Base-by-base conservation (phyloP, 2,797 vertebrate genomes). In the Choloepus didactylus region DNA sequence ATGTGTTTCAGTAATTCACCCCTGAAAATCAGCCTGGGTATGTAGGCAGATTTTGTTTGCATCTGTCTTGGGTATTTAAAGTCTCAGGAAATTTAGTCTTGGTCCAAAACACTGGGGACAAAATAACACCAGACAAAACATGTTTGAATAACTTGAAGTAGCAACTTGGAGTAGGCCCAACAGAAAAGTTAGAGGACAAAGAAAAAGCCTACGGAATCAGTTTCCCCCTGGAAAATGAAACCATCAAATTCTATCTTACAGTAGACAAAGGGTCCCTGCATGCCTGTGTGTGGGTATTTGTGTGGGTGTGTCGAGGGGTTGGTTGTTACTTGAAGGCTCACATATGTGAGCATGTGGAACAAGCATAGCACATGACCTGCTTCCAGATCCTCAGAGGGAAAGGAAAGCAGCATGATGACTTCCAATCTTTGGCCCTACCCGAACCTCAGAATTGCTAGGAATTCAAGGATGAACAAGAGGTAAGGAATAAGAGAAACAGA, bases 61-160 rank as follows among this genome's bases (percentile, higher is more conserved):
- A 51, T 89, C 82, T 92, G 23, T 89, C 41, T 93, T 79, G 75
- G 44, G 7, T 76, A 77, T 87, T 87, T 91, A 84, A 92, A 94
- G 70, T 93, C 86, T 97, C 64, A 9, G 95, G 88, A 95, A 95
- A 87, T 82, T 91, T 90, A 77, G 19, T 83, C 54, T 83, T 90
- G 80, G 66, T 93, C 83, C 56, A 96, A 67, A 97, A 87, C 86
- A 89, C 89, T 77, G 49, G 12, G 76, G 41, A 14, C 6, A 10
- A 44, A 51, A 87, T 75, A 89, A 12, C 49, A 88, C 77, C 25
- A 88, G 69, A 60, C 38, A 76, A 27, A 81, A 89, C 31, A 81
- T 67, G 54, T 93, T 89, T 81, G 66, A 87, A 75, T 77, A 67
- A 69, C 77, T 85, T 89, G 51, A 79, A 84, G 70, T 56, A 67